Evolutionary conservation across 2,888 invertebrate species (phyloP), one percentile per base, ranked within the genome.

Genomic region (Cataglyphis albicans): DNA sequence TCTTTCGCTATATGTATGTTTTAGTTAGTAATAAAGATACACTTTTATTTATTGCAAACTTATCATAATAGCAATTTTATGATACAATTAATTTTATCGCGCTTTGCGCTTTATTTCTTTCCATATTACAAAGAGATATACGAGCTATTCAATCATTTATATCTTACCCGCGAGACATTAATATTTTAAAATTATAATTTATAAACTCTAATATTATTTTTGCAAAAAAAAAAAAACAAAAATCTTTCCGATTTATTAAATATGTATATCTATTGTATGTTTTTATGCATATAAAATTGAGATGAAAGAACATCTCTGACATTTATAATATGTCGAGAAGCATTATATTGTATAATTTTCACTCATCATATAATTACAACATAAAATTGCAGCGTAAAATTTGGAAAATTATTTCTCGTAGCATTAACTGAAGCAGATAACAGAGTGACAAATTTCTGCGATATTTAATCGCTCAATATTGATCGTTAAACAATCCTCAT

Each of bases 381-480:
- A 59, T 70, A 48, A 52, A 52, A 52, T 52, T n/a, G 18, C 25
- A 29, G 29, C 35, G 35, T 59, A 59, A 44, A 72, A 48, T 72
- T 72, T 25, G 41, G 7, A 35, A 72, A 72, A 80, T 72, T 44
- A 72, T 52, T 25, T 67, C n/a, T 55, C 68, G 6, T 10, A 1
- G 12, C 32, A 12, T 55, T 29, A 15, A 35, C 6, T 18, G 25
- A 61, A 61, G 35, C 44, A 59, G 72, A 25, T 48, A 35, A 12
- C 10, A 41, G 21, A 18, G 18, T 59, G 44, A 44, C 35, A 70
- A 80, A 70, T 72, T 72, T 3, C n/a, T 5, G 7, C 35, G 5
- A 70, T 65, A 59, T 68, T 76, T 57, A 68, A 78, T 78, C 41
- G 48, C 44, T 61, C 12, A 2, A 59, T 70, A 59, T 70, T 35